phyloP scores from a whole-genome alignment of 2,797 vertebrate genomes.

The Emys orbicularis region DNA sequence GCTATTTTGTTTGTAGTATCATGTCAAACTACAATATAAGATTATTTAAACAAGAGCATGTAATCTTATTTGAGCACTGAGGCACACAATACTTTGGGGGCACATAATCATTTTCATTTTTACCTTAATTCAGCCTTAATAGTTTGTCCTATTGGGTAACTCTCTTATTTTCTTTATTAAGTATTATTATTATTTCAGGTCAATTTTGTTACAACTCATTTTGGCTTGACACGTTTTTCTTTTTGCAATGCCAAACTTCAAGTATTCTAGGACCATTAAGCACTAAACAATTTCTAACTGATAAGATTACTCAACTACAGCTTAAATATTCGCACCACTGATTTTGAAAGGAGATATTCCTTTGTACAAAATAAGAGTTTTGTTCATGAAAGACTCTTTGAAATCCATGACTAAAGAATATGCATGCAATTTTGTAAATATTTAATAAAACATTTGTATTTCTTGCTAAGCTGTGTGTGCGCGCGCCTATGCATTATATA shows the following conservation, averaged over 20 bases:
- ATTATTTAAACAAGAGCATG: no score
- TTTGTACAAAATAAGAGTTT: not conserved
- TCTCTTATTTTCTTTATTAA: not conserved
- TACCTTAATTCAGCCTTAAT: no score
- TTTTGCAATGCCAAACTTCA: not conserved
- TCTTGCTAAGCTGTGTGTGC: not conserved
- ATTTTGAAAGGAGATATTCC: no score
- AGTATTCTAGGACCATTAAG: not conserved
- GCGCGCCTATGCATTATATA: not conserved
- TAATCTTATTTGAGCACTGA: no score
- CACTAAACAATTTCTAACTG: not conserved
- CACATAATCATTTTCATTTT: no score
- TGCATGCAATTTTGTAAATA: not conserved
- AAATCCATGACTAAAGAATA: not conserved
- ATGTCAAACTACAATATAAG: no score
- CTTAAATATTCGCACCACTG: not conserved
- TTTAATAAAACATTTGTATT: not conserved
- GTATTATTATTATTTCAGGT: no score
- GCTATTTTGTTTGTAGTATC: no score
- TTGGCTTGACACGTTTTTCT: not conserved
- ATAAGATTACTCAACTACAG: no score
- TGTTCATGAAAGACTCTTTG: no score
- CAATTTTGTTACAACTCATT: not conserved
- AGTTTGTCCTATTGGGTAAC: no score
- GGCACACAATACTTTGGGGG: no score